These are phyloP conservation scores for Pelosia muscerda DNA, from an alignment of 2,888 invertebrate genomes.

Conservation along the genomic window DNA sequence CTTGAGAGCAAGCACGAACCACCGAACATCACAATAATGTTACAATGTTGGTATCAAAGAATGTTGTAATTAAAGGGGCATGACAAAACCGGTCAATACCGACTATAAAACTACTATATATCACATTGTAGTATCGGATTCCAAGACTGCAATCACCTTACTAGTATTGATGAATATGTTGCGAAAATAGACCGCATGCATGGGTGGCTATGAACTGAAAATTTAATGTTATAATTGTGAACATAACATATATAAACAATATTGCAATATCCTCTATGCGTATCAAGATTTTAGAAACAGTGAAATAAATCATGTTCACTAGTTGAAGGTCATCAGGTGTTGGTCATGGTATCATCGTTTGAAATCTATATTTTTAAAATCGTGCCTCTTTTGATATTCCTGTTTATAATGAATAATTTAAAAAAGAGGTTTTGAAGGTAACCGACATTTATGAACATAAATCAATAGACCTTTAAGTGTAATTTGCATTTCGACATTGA, in stretches of 20 bases:
- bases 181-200: conserved; percentile 51
- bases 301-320: background rate
- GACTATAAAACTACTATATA: background rate
- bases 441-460: no score
- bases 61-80: conserved; percentile 9
- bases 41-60: background rate
- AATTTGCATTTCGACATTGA: no score
- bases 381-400: no score
- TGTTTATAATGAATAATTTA: no score
- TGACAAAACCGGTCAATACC: conserved; percentile 11
- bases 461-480: no score
- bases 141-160: conserved; percentile 22
- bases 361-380: no score
- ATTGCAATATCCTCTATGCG: conserved; percentile 38
- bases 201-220: conserved; percentile 33
- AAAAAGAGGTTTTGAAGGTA: no score
- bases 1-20: background rate
- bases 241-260: conserved; percentile 6
- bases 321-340: background rate
- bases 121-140: conserved; percentile 5
- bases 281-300: background rate
- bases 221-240: conserved; percentile 1
- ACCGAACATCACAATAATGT: background rate
- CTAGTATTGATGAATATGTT: conserved; percentile 44
- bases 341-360: no score